Evolutionary conservation across 2,888 invertebrate species (phyloP), one percentile per base, ranked within the genome.

Genomic region (Meganola albula): DNA sequence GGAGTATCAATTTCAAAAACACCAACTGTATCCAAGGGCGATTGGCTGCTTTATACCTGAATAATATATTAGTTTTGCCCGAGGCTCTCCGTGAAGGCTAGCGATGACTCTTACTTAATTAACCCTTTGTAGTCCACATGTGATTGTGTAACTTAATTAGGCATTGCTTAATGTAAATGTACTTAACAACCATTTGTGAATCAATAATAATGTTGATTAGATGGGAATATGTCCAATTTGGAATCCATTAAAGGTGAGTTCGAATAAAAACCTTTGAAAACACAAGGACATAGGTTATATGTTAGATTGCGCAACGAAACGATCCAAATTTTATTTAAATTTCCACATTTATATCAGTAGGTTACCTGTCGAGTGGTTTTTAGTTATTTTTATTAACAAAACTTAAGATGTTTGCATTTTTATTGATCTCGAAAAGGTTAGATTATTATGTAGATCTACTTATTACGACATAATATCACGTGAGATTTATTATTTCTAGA

Each of bases 371-470:
- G 30, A 12, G 16, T 14, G 14, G 21, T 31, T 46, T 39, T 36
- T 40, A 40, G 31, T 38, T 27, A 35, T 37, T 49, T 42, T 47
- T 45, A 37, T 38, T 51, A 43, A 44, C 42, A 50, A 38, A 43
- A 44, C 47, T 48, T 48, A 41, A 49, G 43, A 43, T 34, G 52
- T 38, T 45, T 48, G 36, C 32, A 33, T 44, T 48, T 55, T 48
- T 44, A 46, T 44, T 24, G n/a, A n/a, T n/a, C n/a, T n/a, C 27
- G 44, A 44, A 41, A 34, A 52, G 42, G 43, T 74, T 74, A 73
- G 69, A 69, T 74, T 64, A 54, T 20, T 75, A 78, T 69, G 63
- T 74, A 75, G 74, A 37, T 45, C 41, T 44, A 36, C 40, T 53
- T 48, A 46, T 73, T 68, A 54, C 66, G 59, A 61, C 61, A 71